Evolutionary conservation across 1,140 invertebrate genomes (phyloP).

Genomic region (Catajapyx aquilonaris): DNA sequence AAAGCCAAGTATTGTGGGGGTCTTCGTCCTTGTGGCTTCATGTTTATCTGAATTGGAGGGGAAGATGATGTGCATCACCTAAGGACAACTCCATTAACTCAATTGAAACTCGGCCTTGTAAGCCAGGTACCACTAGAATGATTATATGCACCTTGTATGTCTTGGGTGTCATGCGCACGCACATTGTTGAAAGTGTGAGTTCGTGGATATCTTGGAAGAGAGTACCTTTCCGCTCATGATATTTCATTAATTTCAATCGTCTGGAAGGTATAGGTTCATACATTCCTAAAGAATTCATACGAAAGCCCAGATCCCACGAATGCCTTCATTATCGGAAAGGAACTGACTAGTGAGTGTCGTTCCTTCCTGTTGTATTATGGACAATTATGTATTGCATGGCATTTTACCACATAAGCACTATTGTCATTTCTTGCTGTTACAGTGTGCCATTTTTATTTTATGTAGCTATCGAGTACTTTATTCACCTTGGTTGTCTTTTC

Average conservation of each 20-base stretch:
- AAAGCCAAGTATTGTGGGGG: no score
- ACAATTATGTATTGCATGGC: conserved; percentile 1
- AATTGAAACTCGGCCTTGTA: conserved; percentile 5
- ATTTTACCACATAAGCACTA: no score
- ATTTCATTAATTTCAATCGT: background rate
- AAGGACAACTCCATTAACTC: background rate
- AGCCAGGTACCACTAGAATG: conserved; percentile 5
- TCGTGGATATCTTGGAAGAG: background rate
- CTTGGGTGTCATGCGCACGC: conserved; percentile 7
- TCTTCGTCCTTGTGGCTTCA: no score
- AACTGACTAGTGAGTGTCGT: conserved; percentile 9
- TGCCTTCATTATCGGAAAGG: conserved; percentile 8
- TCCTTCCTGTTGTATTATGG: conserved; percentile 8
- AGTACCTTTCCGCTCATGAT: background rate
- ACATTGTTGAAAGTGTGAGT: conserved; percentile 5
- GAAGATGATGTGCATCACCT: conserved; percentile 6
- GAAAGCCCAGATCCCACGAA: conserved; percentile 4
- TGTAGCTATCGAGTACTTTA: background rate
- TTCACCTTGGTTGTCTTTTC: conserved; percentile 2
- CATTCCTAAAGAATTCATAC: conserved; percentile 7
- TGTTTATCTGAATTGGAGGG: no score
- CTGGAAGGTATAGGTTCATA: background rate
- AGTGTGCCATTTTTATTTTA: conserved; percentile 5
- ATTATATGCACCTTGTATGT: conserved; percentile 8
- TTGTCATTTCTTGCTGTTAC: conserved; percentile 8